Evolutionary conservation across 2,797 vertebrate genomes (phyloP).

Genomic region (Malacoraja senta): DNA sequence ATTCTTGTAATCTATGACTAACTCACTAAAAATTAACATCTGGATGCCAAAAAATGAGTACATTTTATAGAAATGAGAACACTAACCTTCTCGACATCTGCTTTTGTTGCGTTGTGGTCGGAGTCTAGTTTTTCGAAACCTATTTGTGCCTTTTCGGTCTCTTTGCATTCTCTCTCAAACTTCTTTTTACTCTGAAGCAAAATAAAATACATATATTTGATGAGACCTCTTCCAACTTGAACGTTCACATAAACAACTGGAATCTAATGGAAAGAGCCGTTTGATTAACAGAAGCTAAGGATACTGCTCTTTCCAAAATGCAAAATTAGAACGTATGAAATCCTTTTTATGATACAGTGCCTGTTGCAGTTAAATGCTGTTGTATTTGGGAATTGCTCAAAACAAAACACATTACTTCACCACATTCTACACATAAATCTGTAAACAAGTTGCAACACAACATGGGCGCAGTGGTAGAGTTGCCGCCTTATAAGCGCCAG

Average conservation of each 20-base stretch:
- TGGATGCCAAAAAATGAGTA: neutral
- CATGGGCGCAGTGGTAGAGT: too few species aligned
- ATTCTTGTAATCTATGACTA: neutral
- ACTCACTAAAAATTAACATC: too few species aligned
- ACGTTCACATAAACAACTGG: neutral
- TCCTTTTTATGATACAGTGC: neutral
- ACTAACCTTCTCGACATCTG: conserved; percentile 92
- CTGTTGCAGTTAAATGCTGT: too few species aligned
- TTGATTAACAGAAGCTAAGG: neutral
- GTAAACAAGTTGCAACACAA: too few species aligned
- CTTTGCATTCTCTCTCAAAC: conserved; percentile 93
- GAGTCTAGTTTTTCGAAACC: conserved; percentile 85
- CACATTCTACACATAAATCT: too few species aligned
- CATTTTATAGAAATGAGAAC: neutral
- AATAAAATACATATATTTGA: neutral
- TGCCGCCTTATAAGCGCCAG: too few species aligned
- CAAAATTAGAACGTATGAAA: conserved; percentile 42
- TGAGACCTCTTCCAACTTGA: neutral
- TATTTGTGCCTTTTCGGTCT: conserved; percentile 92
- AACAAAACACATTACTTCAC: too few species aligned
- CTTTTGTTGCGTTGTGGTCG: conserved; percentile 92
- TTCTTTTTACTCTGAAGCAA: conserved; percentile 87
- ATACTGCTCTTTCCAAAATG: conserved; percentile 40
- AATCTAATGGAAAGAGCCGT: neutral
- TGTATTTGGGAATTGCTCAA: too few species aligned